phyloP scores from a whole-genome alignment of 1,140 invertebrate species.

The Nylanderia fulva region DNA sequence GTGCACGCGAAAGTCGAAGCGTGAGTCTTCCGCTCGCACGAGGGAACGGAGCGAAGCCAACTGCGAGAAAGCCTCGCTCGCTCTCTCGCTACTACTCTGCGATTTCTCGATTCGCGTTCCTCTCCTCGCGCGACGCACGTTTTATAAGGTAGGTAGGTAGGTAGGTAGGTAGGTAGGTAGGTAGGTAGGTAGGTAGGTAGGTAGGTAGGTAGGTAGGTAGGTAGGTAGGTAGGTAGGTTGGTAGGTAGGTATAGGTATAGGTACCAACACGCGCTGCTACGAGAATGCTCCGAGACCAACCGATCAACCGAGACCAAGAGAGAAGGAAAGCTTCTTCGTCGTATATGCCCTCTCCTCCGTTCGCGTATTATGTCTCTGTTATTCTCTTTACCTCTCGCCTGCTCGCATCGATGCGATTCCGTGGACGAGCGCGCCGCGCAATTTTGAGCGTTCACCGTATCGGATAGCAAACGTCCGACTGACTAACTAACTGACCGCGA shows the following conservation, averaged over 20 bases:
- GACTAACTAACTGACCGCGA: conserved; percentile 66
- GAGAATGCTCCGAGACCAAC: conserved; percentile 65
- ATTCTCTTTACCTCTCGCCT: conserved; percentile 35
- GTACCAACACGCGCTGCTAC: conserved; percentile 25
- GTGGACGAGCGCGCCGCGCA: conserved; percentile 12
- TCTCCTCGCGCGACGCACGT: conserved; percentile 36
- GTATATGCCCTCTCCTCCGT: conserved; percentile 19
- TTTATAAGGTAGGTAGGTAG: conserved; percentile 50
- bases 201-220: too few species aligned
- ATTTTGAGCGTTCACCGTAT: conserved; percentile 40
- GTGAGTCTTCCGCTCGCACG: conserved; percentile 8
- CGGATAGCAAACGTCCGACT: conserved; percentile 58
- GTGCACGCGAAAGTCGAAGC: neutral
- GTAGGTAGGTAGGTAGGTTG: too few species aligned
- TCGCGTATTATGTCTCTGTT: conserved; percentile 40
- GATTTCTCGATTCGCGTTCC: conserved; percentile 28
- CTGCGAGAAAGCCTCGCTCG: conserved; percentile 50
- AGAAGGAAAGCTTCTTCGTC: conserved; percentile 34
- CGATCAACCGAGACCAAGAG: conserved; percentile 29
- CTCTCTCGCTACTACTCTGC: conserved; percentile 27
- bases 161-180: too few species aligned
- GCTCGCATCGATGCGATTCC: conserved; percentile 48
- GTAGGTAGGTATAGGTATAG: too few species aligned
- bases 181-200: too few species aligned
- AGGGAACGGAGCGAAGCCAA: conserved; percentile 38